Evolutionary conservation across 2,888 invertebrate species (phyloP).

Genomic region (Nephrotoma flavescens): DNA sequence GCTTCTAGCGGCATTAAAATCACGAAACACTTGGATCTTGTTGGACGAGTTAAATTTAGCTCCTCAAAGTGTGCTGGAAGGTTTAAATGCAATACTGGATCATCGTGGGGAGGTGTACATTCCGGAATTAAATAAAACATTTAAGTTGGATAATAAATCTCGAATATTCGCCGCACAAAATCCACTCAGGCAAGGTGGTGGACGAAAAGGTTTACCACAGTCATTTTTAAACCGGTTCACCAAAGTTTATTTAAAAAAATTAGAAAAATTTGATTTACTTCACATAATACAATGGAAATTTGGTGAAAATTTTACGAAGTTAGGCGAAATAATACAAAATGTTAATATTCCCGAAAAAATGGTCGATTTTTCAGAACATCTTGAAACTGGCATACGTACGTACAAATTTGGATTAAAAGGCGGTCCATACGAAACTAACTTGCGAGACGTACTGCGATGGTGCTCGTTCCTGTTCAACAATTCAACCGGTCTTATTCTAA

Average conservation of each 20-base stretch:
- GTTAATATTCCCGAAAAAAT: slow-evolving; percentile 48
- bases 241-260: slow-evolving; percentile 59
- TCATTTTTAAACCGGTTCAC: slow-evolving; percentile 97
- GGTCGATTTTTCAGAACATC: slow-evolving; percentile 59
- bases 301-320: slow-evolving; percentile 18
- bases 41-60: slow-evolving; percentile 97
- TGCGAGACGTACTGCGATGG: slow-evolving; percentile 90
- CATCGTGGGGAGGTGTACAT: slow-evolving; percentile 93
- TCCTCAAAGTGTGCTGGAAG: slow-evolving; percentile 95
- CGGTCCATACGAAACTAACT: slow-evolving; percentile 93
- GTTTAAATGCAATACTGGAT: slow-evolving; percentile 95
- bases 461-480: slow-evolving; percentile 31
- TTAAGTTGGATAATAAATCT: slow-evolving; percentile 60
- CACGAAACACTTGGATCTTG: slow-evolving; percentile 82
- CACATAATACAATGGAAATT: slow-evolving; percentile 28
- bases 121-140: slow-evolving; percentile 82
- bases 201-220: slow-evolving; percentile 84
- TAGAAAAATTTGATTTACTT: slow-evolving; percentile 48
- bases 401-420: slow-evolving; percentile 67
- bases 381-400: slow-evolving; percentile 47
- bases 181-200: slow-evolving; percentile 90
- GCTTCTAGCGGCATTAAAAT: slow-evolving; percentile 78
- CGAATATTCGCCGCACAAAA: slow-evolving; percentile 96
- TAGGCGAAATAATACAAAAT: slow-evolving; percentile 8
- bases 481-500: neutral